Evolutionary conservation across 2,113 vertebrate species (phyloP), one percentile per base, ranked within the genome.

Genomic region (Ramphastos sulfuratus): DNA sequence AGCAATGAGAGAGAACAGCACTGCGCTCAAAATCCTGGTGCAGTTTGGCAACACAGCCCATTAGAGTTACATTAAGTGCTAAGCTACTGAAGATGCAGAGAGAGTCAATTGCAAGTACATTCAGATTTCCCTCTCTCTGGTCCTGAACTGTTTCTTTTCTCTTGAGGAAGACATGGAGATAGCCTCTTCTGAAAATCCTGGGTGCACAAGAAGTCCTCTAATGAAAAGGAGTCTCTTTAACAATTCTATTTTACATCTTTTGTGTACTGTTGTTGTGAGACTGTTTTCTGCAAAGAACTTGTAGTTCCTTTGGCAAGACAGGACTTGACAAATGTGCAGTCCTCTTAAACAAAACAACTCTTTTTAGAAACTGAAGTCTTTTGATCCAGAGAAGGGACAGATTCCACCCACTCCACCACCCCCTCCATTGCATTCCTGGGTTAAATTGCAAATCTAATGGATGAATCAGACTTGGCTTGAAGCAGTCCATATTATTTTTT

Each of bases 241-340:
- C 1, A 2, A 33, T 35, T 60, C 27, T 42, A 1, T 70, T 95
- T 89, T 90, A 60, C 27, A 4, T 75, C 37, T 63, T 63, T 76
- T 50, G 27, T 4, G 35, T 80, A 8, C 44, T 86, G 50, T 80
- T 70, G 50, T 72, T 72, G 76, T 67, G 37, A 93, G 74, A 64
- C 54, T 42, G 37, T 60, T 94, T 91, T 89, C 75, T 85, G 85
- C 46, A 65, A 75, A 90, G 64, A 76, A 72, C 81, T 87, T 76
- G n/a, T 21, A 46, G 63, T 39, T 90, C 42, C 66, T 92, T 65
- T 84, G 86, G 63, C 86, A 84, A 76, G 77, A 94, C 42, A 46
- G 44, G 70, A 42, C 58, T 44, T 3, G 6, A 71, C 31, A 81
- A 92, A 79, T 76, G 66, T 86, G 73, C 48, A 14, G 69, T 74